A percentile compares a stretch with the other conserved stretches of the same genome.
Conservation (phyloP, 2,888 invertebrate genomes). For the Acholoe squamosa region DNA sequence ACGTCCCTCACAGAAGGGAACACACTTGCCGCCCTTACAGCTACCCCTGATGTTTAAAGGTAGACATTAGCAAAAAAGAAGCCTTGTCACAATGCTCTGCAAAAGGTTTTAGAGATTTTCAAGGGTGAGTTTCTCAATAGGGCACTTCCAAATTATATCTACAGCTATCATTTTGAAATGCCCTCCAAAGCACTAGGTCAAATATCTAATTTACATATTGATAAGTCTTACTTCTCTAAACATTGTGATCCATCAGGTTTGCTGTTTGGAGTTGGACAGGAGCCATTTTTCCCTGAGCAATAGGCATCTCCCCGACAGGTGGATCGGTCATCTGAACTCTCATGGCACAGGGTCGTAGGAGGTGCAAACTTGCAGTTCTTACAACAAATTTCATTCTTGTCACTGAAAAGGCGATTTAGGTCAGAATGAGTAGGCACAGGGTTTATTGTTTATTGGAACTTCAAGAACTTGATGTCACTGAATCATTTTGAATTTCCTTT, state of each 20-base stretch:
- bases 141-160: no score
- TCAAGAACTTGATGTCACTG: no score
- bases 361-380: slow-evolving; percentile 45
- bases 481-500: no score
- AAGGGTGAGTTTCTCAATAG: no score
- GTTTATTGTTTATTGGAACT: no score
- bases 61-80: no score
- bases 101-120: not conserved
- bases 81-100: no score
- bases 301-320: not conserved
- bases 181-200: no score
- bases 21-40: slow-evolving; percentile 93
- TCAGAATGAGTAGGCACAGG: no score
- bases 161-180: no score
- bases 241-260: not conserved
- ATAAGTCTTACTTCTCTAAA: slow-evolving; percentile 24
- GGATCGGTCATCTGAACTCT: not conserved
- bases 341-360: not conserved
- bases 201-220: no score
- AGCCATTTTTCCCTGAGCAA: not conserved
- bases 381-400: slow-evolving; percentile 48
- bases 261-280: not conserved
- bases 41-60: no score
- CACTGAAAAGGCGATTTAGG: not conserved
- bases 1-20: slow-evolving; percentile 95